phyloP scores from a whole-genome alignment of 2,888 invertebrate species.

The Shargacucullia verbasci region DNA sequence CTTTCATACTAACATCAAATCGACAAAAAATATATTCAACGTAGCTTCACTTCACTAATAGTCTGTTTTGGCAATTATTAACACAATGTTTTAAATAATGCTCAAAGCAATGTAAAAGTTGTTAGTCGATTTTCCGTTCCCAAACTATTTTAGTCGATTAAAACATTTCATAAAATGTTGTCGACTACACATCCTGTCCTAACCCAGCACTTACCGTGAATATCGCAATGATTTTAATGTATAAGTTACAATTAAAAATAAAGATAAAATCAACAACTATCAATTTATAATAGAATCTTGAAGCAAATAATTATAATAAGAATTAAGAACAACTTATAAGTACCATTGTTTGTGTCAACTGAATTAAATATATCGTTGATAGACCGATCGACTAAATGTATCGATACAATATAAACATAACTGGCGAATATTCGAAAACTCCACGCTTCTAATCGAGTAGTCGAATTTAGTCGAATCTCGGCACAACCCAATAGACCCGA shows the following conservation, averaged over 20 bases:
- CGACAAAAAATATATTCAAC: conserved; percentile 41
- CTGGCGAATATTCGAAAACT: conserved; percentile 50
- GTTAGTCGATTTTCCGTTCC: conserved; percentile 47
- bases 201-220: conserved; percentile 48
- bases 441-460: conserved; percentile 46
- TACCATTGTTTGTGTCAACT: conserved; percentile 58
- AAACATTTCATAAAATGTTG: conserved; percentile 39
- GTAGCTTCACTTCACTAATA: conserved; percentile 33
- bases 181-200: conserved; percentile 38
- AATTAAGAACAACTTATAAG: conserved; percentile 63
- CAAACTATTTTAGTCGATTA: conserved; percentile 43
- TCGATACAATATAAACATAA: conserved; percentile 54
- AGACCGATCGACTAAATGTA: conserved; percentile 49
- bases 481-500: conserved; percentile 58
- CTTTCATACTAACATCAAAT: conserved; percentile 41
- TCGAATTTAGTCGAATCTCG: conserved; percentile 51
- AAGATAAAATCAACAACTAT: conserved; percentile 56
- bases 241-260: conserved; percentile 54
- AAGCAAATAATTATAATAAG: conserved; percentile 60
- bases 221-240: conserved; percentile 49
- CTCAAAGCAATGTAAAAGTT: conserved; percentile 8
- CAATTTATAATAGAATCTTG: conserved; percentile 59
- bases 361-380: conserved; percentile 52
- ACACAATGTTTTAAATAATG: conserved; percentile 36
- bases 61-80: conserved; percentile 33